Conservation (phyloP, 2,888 invertebrate genomes). For the Drosophila atripex region DNA sequence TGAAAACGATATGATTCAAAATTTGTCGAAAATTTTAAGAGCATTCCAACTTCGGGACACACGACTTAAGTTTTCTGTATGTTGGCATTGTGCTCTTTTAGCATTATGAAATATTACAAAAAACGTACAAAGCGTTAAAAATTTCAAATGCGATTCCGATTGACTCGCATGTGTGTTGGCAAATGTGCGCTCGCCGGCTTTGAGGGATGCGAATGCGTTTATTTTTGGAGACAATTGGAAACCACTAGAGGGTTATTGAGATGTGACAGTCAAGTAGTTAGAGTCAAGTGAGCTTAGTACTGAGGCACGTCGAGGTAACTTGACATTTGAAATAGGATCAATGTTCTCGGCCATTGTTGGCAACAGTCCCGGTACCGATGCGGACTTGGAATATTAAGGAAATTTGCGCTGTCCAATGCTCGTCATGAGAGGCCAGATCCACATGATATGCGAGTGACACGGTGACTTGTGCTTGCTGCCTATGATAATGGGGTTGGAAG, state of each 20-base stretch:
- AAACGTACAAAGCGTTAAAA: constrained; percentile 75
- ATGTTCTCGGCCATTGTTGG: constrained; percentile 19
- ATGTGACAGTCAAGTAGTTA: constrained; percentile 77
- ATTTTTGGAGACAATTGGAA: constrained; percentile 81
- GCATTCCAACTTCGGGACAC: constrained; percentile 11
- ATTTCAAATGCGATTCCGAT: constrained; percentile 73
- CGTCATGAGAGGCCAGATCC: background rate
- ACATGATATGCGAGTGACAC: constrained; percentile 1
- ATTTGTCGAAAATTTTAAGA: background rate
- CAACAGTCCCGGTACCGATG: constrained; percentile 9
- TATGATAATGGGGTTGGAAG: constrained; percentile 1
- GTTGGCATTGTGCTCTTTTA: constrained; percentile 8
- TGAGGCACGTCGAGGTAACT: constrained; percentile 52
- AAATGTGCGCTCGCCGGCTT: constrained; percentile 7
- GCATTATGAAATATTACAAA: constrained; percentile 70
- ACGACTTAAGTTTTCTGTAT: background rate
- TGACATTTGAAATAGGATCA: constrained; percentile 78
- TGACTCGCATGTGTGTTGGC: constrained; percentile 19
- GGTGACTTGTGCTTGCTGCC: background rate
- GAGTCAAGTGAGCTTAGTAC: constrained; percentile 39
- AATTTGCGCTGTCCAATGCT: background rate
- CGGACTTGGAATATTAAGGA: background rate
- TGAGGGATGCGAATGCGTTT: constrained; percentile 74
- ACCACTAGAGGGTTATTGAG: constrained; percentile 80
- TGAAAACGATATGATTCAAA: background rate